Percentiles rank a stretch among this genome's conserved stretches.
Conservation (phyloP, 2,113 vertebrate species). For the Cardinalis cardinalis region DNA sequence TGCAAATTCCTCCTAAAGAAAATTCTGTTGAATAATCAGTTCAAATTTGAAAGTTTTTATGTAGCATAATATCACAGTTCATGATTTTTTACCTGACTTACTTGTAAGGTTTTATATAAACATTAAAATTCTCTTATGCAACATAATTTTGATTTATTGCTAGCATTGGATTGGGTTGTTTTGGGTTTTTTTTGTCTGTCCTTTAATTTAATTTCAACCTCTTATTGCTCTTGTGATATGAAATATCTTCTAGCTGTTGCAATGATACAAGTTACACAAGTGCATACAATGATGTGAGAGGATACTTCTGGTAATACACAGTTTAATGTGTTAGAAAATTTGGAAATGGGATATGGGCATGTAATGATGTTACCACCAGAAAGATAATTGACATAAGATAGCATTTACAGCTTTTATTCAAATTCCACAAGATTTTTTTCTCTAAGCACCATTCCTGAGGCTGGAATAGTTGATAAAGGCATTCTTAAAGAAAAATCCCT, state of each 20-base stretch:
- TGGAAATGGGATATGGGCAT: background rate
- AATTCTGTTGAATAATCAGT: conserved; percentile 14
- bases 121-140: background rate
- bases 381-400: background rate
- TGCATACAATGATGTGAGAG: background rate
- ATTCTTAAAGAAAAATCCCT: background rate
- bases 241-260: background rate
- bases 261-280: background rate
- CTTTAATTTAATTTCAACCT: background rate
- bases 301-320: background rate
- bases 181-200: background rate
- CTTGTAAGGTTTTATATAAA: background rate
- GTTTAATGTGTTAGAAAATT: background rate
- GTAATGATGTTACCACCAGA: background rate
- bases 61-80: background rate
- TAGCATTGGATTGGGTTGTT: background rate
- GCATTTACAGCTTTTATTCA: background rate
- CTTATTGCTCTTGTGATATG: background rate
- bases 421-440: background rate
- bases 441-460: background rate
- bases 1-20: background rate
- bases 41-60: background rate
- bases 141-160: background rate
- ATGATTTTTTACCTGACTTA: background rate
- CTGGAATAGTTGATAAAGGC: background rate